Evolutionary conservation across 2,113 vertebrate species (phyloP).

Genomic region (Prolemur simus): DNA sequence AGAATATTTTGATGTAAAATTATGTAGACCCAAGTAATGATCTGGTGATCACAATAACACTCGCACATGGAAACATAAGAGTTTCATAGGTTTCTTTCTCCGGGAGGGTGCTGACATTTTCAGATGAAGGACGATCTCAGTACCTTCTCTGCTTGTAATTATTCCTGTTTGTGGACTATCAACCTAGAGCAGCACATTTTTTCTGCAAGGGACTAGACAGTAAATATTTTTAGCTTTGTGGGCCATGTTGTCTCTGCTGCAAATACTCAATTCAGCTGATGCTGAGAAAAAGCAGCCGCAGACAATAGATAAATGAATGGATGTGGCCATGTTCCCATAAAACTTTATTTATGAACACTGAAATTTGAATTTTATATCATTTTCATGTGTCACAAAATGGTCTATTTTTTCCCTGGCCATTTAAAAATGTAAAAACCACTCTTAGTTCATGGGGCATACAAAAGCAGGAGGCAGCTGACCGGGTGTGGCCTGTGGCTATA

Average conservation of each 20-base stretch:
- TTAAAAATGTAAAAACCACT: not conserved
- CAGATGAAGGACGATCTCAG: constrained; percentile 26
- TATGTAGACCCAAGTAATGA: not conserved
- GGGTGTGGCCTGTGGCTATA: not conserved
- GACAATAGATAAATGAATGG: not conserved
- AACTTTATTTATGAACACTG: constrained; percentile 41
- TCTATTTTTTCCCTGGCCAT: not conserved
- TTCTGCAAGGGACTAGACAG: not conserved
- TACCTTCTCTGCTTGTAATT: constrained; percentile 20
- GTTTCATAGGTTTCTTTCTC: constrained; percentile 20
- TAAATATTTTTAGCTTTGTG: constrained; percentile 10
- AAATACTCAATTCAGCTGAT: not conserved
- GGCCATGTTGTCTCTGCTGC: not conserved
- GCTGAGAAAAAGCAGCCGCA: not conserved
- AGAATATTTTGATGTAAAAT: constrained; percentile 12
- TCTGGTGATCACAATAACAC: not conserved
- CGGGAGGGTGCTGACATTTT: constrained; percentile 15
- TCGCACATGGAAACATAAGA: not conserved
- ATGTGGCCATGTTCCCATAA: not conserved
- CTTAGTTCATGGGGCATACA: not conserved
- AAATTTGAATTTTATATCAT: constrained; percentile 31
- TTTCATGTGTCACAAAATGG: not conserved
- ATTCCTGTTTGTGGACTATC: not conserved
- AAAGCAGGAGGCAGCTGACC: not conserved
- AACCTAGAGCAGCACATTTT: not conserved